A percentile compares a stretch with the other conserved stretches of the same genome.
These are phyloP conservation scores for Ctenoplectra terminalis DNA, from an alignment of 1,140 invertebrate species.

Conservation along the genomic window DNA sequence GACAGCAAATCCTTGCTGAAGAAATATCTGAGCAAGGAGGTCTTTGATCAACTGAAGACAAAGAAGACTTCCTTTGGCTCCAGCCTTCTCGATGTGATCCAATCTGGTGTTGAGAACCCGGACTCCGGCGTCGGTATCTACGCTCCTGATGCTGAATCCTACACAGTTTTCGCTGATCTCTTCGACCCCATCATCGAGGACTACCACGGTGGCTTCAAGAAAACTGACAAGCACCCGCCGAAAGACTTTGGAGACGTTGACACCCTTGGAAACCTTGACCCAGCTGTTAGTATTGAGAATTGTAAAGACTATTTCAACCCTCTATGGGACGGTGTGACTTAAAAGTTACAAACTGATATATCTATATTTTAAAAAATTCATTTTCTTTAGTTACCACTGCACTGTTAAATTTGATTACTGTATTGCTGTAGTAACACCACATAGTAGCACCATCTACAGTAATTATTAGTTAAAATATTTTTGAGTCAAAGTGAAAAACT, in stretches of 20 bases:
- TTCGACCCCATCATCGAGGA: conserved; percentile 99
- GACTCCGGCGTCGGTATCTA: conserved; percentile 97
- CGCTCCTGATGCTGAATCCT: conserved; percentile 96
- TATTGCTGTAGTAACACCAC: too few relatives aligned
- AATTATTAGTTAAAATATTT: too few relatives aligned
- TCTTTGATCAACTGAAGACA: conserved; percentile 95
- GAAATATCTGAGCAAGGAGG: conserved; percentile 95
- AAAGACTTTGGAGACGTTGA: conserved; percentile 97
- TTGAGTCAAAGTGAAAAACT: too few relatives aligned
- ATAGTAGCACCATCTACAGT: too few relatives aligned
- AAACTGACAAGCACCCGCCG: conserved; percentile 95
- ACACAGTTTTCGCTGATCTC: conserved; percentile 94
- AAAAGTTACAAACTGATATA: too few relatives aligned
- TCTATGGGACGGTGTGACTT: too few relatives aligned
- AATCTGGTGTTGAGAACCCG: conserved; percentile 94
- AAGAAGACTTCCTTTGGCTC: conserved; percentile 96
- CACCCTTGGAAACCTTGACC: conserved; percentile 95
- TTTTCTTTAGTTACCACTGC: too few relatives aligned
- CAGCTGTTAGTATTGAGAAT: too few relatives aligned
- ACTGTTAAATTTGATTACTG: too few relatives aligned
- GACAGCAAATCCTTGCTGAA: conserved; percentile 97
- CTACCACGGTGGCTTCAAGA: conserved; percentile 97
- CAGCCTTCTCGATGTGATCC: conserved; percentile 94
- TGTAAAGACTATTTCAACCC: too few relatives aligned
- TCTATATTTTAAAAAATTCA: too few relatives aligned